Base-by-base conservation (phyloP, 2,888 invertebrate genomes). In the Cenopis cana region DNA sequence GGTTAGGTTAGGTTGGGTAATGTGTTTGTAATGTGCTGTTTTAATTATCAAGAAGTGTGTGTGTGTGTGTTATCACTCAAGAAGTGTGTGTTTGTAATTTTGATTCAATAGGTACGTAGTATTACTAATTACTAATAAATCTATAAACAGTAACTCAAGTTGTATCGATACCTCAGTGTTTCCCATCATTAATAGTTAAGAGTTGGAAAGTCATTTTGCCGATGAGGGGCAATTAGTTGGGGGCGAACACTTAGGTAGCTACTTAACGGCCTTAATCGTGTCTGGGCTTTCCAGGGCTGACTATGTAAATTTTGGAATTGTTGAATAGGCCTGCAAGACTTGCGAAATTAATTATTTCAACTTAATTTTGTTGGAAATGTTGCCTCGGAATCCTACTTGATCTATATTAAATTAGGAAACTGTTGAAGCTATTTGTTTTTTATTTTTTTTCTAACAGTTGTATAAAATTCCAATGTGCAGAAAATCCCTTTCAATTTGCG, bases 151-250 rank as follows among this genome's bases (percentile, higher is more conserved):
- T n/a, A 5, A 46, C n/a, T 46, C n/a, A n/a, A 46, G 6, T 46
- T n/a, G 1, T 46, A 46, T 46, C 46, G 46, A 46, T n/a, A 46
- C 41, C 41, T 41, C 12, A 18, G 9, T 10, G 36, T 24, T 33
- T 68, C 73, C 62, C 81, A 69, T 72, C 81, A 74, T 80, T 81
- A 77, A 68, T 69, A 76, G 75, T 76, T 72, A 71, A 75, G 75
- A 78, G 77, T 77, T 79, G 76, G 77, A 74, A 79, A 79, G 78
- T 78, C 73, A 75, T 77, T 78, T 78, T 78, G 80, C 82, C 83
- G 82, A 85, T 82, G 79, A 83, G 80, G 75, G 80, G 81, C 80
- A 85, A 85, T 86, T 84, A 85, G 84, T 74, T 74, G 78, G 75
- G 76, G 55, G 33, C 59, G 59, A 79, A 79, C 78, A 70, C 74